Evolutionary conservation across 1,140 invertebrate genomes (phyloP), one percentile per base, ranked within the genome.

Genomic region (Chrysopa pallens): DNA sequence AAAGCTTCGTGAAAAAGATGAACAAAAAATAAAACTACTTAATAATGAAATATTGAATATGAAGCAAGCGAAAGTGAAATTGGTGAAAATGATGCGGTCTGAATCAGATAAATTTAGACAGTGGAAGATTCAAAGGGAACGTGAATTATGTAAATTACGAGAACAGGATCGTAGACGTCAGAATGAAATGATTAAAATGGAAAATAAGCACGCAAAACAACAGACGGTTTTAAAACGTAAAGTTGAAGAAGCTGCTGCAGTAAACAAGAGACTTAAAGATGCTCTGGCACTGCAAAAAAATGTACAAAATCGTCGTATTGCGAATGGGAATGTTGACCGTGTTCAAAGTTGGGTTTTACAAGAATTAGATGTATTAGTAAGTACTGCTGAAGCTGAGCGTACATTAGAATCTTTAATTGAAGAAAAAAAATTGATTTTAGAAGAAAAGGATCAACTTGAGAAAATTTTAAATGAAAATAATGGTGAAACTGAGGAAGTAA

Each of bases 141-240:
- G 78, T 39, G 84, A 92, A 51, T 56, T 92, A 12, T 67, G 73
- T 7, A 78, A 82, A 50, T 60, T 92, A 1, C 78, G 78, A 50
- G 73, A 76, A 50, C 76, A 88, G 55, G 86, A 90, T 57, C 67
- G 81, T 36, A 88, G 86, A 52, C 70, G 81, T 29, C 73, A 83
- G 44, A 80, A 74, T 49, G 78, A 88, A 63, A 79, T 92, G 48
- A 72, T 68, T 1, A 76, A 76, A 52, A 74, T 91, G 65, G 77
- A 91, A 60, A 68, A 72, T 5, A 65, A 80, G 15, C 77, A 88
- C 52, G 66, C 67, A 39, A 84, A 84, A 52, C 83, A 91, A 52
- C 79, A 87, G 47, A 80, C 72, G 54, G 85, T 92, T 7, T 69
- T 84, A 4, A 87, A 85, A 50, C 67, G 86, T 13, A 92, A 90